Base-by-base conservation (phyloP, 2,797 vertebrate species). In the Furcifer pardalis region DNA sequence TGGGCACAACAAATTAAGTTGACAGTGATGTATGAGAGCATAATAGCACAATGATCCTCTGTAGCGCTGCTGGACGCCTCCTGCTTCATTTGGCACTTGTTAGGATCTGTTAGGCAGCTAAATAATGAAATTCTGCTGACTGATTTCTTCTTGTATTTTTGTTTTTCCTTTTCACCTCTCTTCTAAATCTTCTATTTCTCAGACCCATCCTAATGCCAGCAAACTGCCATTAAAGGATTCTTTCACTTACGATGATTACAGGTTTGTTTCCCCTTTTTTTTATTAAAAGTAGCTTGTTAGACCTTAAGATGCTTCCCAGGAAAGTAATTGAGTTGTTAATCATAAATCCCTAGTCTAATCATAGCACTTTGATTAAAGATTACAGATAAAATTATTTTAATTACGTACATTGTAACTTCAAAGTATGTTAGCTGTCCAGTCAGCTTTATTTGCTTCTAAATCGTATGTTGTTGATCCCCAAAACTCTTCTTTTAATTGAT, bases 231-330 rank as follows among this genome's bases (percentile, higher is more conserved):
- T 99, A 95, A 99, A 98, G 97, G 98, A 99, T 95, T 97, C 97
- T 94, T 99, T 99, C 96, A 99, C 98, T 79, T 99, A 97, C 46
- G 98, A 99, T 9, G 98, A 99, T 97, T 99, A 99, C 98, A 99
- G 98, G 98, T 99, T 92, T 93, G 98, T 97, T 89, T 89, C 82
- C 80, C 72, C n/a, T n/a, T 86, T 77, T 85, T 8, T 82, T 80
- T 23, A 37, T 69, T n/a, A 37, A 46, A n/a, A 80, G 60, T 84
- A 74, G 77, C 78, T 56, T 63, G 6, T 77, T 79, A 77, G 83
- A 13, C 74, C 69, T 77, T 85, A 72, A 81, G 66, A 81, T 73
- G 78, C 86, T 82, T 87, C 19, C 37, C 7, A 85, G 44, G 86
- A 86, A 86, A 84, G 80, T 49, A 68, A 62, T 78, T 68, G 62